Evolutionary conservation across 2,113 vertebrate species (phyloP).

Genomic region (Phaethon lepturus): DNA sequence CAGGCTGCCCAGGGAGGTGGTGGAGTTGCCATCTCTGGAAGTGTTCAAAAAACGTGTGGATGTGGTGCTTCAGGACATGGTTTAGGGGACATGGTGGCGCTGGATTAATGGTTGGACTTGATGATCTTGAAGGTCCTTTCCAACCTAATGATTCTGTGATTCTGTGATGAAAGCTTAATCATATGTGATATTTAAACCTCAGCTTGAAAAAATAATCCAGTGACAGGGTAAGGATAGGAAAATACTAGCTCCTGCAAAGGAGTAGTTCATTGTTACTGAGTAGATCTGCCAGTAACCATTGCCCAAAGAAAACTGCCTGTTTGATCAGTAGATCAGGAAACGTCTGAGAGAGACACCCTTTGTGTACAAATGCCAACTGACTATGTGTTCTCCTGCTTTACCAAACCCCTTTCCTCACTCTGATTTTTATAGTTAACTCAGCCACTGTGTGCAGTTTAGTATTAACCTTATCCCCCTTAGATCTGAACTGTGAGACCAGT

Average conservation of each 20-base stretch:
- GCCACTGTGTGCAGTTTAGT: neutral
- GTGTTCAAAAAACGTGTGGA: no score
- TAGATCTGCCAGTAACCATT: neutral
- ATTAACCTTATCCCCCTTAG: neutral
- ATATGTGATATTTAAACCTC: neutral
- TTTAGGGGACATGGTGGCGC: no score
- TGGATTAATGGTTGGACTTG: no score
- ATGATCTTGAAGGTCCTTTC: no score
- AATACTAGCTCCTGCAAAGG: neutral
- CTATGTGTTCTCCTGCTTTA: neutral
- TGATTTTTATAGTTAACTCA: neutral
- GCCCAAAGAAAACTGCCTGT: neutral
- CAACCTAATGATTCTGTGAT: no score
- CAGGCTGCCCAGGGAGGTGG: no score
- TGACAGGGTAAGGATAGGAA: neutral
- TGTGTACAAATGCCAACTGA: neutral
- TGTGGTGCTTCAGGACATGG: no score
- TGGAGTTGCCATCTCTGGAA: no score
- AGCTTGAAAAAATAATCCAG: neutral
- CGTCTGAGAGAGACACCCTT: neutral
- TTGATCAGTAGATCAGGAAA: neutral
- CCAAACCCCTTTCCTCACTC: neutral
- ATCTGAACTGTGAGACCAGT: neutral
- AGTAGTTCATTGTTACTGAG: neutral
- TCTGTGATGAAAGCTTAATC: neutral